Evolutionary conservation across 2,113 vertebrate species (phyloP).

Genomic region (Astur gentilis): DNA sequence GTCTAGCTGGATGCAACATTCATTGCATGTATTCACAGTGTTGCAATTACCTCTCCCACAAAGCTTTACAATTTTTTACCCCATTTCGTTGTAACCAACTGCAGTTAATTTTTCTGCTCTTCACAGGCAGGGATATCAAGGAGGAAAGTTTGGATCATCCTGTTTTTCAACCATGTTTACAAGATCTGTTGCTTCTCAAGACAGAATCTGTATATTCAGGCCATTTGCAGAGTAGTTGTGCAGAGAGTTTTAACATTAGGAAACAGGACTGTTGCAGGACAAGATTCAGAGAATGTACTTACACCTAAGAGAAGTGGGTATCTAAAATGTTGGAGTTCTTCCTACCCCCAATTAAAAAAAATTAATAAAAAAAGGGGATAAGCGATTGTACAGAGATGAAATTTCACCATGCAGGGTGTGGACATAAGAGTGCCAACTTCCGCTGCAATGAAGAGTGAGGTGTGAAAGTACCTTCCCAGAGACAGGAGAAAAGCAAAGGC

Average conservation of each 20-base stretch:
- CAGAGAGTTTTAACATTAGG: constrained; percentile 40
- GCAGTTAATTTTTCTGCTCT: background rate
- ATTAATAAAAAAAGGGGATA: background rate
- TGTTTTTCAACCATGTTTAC: background rate
- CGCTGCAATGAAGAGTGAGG: rapidly evolving
- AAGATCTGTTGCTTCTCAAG: background rate
- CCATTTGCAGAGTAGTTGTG: constrained; percentile 4
- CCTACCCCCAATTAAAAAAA: background rate
- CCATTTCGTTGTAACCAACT: background rate
- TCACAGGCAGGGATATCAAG: background rate
- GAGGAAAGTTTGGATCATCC: background rate
- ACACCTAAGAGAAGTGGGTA: constrained; percentile 15
- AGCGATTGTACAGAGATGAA: background rate
- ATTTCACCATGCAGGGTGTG: background rate
- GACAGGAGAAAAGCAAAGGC: background rate
- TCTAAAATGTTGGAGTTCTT: background rate
- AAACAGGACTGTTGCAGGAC: background rate
- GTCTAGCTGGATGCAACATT: too few species aligned
- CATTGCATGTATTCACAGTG: background rate
- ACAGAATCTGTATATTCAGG: background rate
- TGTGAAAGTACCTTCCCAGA: background rate
- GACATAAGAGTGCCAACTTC: background rate
- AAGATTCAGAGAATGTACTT: constrained; percentile 37
- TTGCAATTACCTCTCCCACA: background rate
- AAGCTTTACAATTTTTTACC: background rate